A percentile compares a stretch with the other conserved stretches of the same genome.
These are phyloP conservation scores for Tupaia chinensis DNA, from an alignment of 2,113 vertebrate genomes.

Conservation along the genomic window DNA sequence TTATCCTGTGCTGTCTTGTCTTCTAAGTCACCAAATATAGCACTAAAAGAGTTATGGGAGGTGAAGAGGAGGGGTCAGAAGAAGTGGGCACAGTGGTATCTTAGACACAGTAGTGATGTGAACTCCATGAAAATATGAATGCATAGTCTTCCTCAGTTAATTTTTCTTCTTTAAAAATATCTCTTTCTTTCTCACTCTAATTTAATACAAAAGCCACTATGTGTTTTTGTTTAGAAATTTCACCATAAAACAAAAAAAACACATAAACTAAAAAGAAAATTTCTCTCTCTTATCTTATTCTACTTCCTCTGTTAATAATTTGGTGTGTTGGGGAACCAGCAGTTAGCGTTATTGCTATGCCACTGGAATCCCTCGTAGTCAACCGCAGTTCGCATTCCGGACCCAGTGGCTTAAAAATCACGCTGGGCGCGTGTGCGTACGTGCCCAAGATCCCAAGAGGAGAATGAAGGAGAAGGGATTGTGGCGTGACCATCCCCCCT, in stretches of 20 bases:
- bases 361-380: too few species aligned
- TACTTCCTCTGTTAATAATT: background rate
- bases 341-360: too few species aligned
- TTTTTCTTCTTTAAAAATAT: background rate
- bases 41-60: background rate
- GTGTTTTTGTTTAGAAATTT: background rate
- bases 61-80: background rate
- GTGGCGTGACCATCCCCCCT: too few species aligned
- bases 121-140: background rate
- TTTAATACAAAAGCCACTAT: constrained; percentile 4
- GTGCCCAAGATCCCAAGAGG: too few species aligned
- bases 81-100: rapidly evolving
- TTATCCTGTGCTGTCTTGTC: background rate
- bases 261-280: background rate
- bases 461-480: too few species aligned
- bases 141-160: background rate
- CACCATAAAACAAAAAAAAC: constrained; percentile 18
- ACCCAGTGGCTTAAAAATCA: too few species aligned
- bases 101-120: background rate
- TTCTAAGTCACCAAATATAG: background rate
- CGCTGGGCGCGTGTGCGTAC: too few species aligned
- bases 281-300: constrained; percentile 7
- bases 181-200: background rate
- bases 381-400: too few species aligned
- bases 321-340: background rate